Evolutionary conservation across 2,888 invertebrate genomes (phyloP), one percentile per base, ranked within the genome.

Genomic region (Xiphydria camelus): DNA sequence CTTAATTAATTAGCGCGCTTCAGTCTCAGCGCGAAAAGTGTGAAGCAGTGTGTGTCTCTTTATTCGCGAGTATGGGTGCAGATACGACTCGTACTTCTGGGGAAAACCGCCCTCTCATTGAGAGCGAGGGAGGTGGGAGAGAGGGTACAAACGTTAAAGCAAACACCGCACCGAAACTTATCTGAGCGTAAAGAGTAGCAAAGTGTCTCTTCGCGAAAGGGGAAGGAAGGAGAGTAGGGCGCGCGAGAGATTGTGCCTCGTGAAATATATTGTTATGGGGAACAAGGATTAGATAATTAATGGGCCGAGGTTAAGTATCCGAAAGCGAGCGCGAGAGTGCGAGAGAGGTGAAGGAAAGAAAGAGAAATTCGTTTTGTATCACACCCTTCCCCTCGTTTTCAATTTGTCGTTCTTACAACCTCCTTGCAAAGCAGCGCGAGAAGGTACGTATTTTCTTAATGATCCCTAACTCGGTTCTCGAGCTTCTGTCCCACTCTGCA

Each of bases 1-100:
- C 54, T 58, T 59, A 57, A 58, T 61, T 59, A 61, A 61, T 61
- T 58, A 58, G 47, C 51, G 31, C 36, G 31, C 37, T 38, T 31
- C 36, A 36, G 22, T 37, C 26, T 22, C 19, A 31, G 31, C 37
- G 35, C 22, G 37, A 26, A 26, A 26, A 26, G 26, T 26, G 10
- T 26, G 12, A 10, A 26, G 12, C 14, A 1, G 26, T 6, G 26
- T 3, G 10, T n/a, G 26, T 14, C 12, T 26, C 26, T 26, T 26
- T 14, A 10, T n/a, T 26, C 26, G 5, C 10, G n/a, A 14, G 14
- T 26, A 26, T 26, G 26, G 26, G 14, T 26, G 26, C 26, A 6
- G 26, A 10, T 5, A 14, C 10, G 12, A 10, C 14, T 26, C 26
- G 5, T 26, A 4, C 26, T 26, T 26, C 26, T 26, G 10, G 10